A percentile compares a stretch with the other conserved stretches of the same genome.
Evolutionary conservation across 2,888 invertebrate genomes (phyloP).

Genomic region (Hoplodrina blanda): DNA sequence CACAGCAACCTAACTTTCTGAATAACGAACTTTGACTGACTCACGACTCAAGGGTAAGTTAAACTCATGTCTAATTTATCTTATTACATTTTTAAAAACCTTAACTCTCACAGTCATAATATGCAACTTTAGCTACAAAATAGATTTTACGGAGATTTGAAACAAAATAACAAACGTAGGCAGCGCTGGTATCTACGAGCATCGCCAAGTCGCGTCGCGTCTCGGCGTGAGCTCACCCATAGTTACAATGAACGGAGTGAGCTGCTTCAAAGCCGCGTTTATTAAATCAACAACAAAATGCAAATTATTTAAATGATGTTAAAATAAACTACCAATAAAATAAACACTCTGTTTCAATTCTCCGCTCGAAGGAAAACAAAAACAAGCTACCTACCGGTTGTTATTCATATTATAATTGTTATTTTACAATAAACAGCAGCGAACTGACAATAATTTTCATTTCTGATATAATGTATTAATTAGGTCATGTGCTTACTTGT

Average conservation of each 20-base stretch:
- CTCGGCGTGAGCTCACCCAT: too few species aligned
- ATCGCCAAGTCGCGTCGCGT: background rate
- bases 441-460: background rate
- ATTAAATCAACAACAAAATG: conserved; percentile 26
- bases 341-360: conserved; percentile 25
- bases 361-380: conserved; percentile 38
- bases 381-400: conserved; percentile 16
- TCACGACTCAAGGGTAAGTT: too few species aligned
- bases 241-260: conserved; percentile 7
- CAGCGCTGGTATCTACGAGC: background rate
- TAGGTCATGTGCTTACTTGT: background rate
- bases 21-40: too few species aligned
- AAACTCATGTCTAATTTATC: too few species aligned
- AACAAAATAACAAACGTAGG: too few species aligned
- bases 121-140: too few species aligned
- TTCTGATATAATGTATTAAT: conserved; percentile 3
- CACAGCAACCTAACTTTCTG: too few species aligned
- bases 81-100: too few species aligned
- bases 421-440: conserved; percentile 20
- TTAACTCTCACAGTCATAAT: too few species aligned
- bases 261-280: conserved; percentile 17
- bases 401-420: conserved; percentile 23
- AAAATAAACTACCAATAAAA: conserved; percentile 34
- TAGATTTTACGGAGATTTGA: too few species aligned
- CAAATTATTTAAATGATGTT: conserved; percentile 23